A percentile compares a stretch with the other conserved stretches of the same genome.
Evolutionary conservation across 1,140 invertebrate species (phyloP).

Genomic region (Batillaria attramentaria): DNA sequence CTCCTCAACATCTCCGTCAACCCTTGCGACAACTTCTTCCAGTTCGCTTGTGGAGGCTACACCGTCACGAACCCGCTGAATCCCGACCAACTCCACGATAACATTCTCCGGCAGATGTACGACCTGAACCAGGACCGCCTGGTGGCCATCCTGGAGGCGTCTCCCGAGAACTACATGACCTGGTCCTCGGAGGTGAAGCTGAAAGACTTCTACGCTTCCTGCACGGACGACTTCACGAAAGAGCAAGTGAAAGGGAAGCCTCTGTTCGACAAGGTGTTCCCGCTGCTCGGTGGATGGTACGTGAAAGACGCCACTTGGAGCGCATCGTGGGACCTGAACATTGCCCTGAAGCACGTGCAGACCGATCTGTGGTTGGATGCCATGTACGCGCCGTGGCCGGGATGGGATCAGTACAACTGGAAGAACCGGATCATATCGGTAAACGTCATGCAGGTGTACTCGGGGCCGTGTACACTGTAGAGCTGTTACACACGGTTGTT

Average conservation of each 20-base stretch:
- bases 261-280: conserved; percentile 57
- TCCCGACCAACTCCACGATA: conserved; percentile 39
- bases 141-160: conserved; percentile 49
- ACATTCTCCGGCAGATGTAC: conserved; percentile 50
- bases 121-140: conserved; percentile 58
- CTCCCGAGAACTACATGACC: conserved; percentile 37
- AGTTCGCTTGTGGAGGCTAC: conserved; percentile 74
- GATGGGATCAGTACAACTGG: conserved; percentile 43
- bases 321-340: conserved; percentile 52
- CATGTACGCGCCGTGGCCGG: conserved; percentile 54
- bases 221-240: conserved; percentile 58
- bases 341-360: conserved; percentile 53
- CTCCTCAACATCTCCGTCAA: conserved; percentile 72
- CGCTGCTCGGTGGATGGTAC: conserved; percentile 62
- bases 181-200: conserved; percentile 63
- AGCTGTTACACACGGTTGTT: too few species aligned
- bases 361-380: conserved; percentile 64
- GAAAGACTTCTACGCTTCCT: conserved; percentile 63
- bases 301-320: conserved; percentile 50
- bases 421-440: conserved; percentile 55
- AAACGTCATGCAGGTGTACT: too few species aligned
- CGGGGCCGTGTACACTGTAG: too few species aligned
- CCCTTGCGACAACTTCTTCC: conserved; percentile 76
- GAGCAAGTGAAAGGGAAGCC: conserved; percentile 49
- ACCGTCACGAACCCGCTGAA: conserved; percentile 42